Evolutionary conservation across 2,113 vertebrate species (phyloP).

Genomic region (Oenanthe oenanthe): DNA sequence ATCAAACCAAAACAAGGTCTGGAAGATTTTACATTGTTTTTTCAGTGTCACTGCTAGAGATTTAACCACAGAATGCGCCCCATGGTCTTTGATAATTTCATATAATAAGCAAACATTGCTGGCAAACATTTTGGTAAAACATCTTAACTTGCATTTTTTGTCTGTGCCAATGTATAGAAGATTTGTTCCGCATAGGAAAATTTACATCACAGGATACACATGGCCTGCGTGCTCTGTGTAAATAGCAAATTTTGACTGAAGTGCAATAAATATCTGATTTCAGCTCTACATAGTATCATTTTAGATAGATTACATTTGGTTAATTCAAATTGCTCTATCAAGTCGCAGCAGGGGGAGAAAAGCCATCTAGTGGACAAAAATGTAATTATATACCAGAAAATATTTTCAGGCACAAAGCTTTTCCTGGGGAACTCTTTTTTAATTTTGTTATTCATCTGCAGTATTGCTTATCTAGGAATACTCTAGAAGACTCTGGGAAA

Average conservation of each 20-base stretch:
- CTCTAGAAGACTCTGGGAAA: background rate
- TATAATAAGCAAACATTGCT: background rate
- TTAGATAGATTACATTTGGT: background rate
- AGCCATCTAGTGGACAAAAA: constrained; percentile 64
- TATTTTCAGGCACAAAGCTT: background rate
- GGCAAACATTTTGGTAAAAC: background rate
- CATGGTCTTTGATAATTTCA: background rate
- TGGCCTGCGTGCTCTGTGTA: background rate
- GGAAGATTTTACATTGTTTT: background rate
- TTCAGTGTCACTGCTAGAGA: background rate
- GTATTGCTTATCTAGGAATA: background rate
- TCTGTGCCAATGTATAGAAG: rapidly evolving
- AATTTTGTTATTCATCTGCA: background rate
- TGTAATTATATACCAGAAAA: background rate
- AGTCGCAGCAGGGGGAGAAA: background rate
- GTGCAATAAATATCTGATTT: background rate
- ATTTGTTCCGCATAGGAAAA: background rate
- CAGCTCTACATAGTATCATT: background rate
- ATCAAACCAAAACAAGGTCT: constrained; percentile 29
- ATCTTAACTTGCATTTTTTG: background rate
- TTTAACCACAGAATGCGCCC: background rate
- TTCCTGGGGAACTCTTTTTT: background rate
- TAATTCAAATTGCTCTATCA: background rate
- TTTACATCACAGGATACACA: background rate
- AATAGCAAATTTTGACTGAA: background rate